A percentile compares a stretch with the other conserved stretches of the same genome.
phyloP scores from a whole-genome alignment of 2,888 invertebrate species.

The Drosophila recens region DNA sequence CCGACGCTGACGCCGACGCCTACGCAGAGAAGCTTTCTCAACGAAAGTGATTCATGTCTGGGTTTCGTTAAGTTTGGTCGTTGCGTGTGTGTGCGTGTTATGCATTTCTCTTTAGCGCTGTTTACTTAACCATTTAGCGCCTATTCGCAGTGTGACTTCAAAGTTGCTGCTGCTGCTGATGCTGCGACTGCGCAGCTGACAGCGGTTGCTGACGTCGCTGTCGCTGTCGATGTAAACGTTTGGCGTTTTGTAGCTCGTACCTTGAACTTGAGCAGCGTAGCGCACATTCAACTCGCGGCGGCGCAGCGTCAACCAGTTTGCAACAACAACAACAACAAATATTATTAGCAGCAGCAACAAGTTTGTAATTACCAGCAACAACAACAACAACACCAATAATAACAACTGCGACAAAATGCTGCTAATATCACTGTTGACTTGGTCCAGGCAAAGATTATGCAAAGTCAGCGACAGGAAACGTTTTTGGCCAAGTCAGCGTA shows the following conservation, averaged over 20 bases:
- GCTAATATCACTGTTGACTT: slow-evolving; percentile 19
- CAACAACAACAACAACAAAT: slow-evolving; percentile 59
- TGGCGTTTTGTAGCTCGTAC: slow-evolving; percentile 57
- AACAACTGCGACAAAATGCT: slow-evolving; percentile 4
- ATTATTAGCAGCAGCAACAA: slow-evolving; percentile 53
- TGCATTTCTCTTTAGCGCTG: slow-evolving; percentile 74
- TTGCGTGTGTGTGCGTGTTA: slow-evolving; percentile 41
- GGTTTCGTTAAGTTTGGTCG: slow-evolving; percentile 41
- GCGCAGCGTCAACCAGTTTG: slow-evolving; percentile 68
- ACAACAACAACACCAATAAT: slow-evolving; percentile 25
- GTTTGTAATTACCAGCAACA: slow-evolving; percentile 67
- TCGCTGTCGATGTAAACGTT: neutral
- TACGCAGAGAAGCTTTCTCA: slow-evolving; percentile 76
- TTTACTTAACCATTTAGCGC: slow-evolving; percentile 58
- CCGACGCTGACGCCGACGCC: slow-evolving; percentile 45
- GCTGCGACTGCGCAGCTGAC: neutral
- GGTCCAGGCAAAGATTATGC: slow-evolving; percentile 65
- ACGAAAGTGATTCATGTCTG: slow-evolving; percentile 74
- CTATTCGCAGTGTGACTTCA: slow-evolving; percentile 40
- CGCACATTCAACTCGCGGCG: slow-evolving; percentile 44
- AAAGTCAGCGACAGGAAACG: slow-evolving; percentile 70
- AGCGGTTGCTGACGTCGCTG: slow-evolving; percentile 12
- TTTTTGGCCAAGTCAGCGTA: slow-evolving; percentile 33
- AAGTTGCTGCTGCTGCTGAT: slow-evolving; percentile 18
- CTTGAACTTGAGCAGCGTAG: slow-evolving; percentile 69